phyloP scores from a whole-genome alignment of 2,888 invertebrate genomes.

The Molanna angustata region DNA sequence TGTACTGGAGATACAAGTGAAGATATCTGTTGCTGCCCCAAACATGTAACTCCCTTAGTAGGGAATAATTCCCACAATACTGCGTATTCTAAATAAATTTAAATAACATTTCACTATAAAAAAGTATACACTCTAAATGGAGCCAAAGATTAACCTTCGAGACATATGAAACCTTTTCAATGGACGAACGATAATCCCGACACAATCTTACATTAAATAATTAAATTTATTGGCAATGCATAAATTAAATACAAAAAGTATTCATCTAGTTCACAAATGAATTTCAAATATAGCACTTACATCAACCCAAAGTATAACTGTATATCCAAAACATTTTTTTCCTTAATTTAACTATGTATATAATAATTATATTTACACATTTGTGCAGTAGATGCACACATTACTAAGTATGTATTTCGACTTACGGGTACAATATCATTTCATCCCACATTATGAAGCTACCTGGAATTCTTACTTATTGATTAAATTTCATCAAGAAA shows the following conservation, averaged over 20 bases:
- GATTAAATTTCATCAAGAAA: no score
- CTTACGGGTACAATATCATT: slow-evolving; percentile 14
- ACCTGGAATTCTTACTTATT: slow-evolving; percentile 6
- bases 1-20: slow-evolving; percentile 32
- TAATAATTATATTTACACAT: slow-evolving; percentile 24
- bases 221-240: slow-evolving; percentile 27
- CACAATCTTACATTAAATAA: slow-evolving; percentile 26
- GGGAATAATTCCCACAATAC: slow-evolving; percentile 24
- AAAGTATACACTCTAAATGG: slow-evolving; percentile 25
- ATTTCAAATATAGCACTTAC: slow-evolving; percentile 28
- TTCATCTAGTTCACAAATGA: slow-evolving; percentile 20
- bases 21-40: slow-evolving; percentile 25
- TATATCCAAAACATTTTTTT: slow-evolving; percentile 15
- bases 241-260: slow-evolving; percentile 29
- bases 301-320: slow-evolving; percentile 16
- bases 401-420: slow-evolving; percentile 4
- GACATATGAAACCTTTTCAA: slow-evolving; percentile 25
- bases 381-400: slow-evolving; percentile 16
- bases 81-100: slow-evolving; percentile 22
- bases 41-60: slow-evolving; percentile 22
- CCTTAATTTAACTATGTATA: slow-evolving; percentile 18
- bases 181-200: slow-evolving; percentile 17
- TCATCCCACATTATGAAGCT: not conserved
- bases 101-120: slow-evolving; percentile 26
- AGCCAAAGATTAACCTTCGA: slow-evolving; percentile 20